A percentile compares a stretch with the other conserved stretches of the same genome.
Conservation (phyloP, 2,888 invertebrate genomes). For the Unio delphinus region DNA sequence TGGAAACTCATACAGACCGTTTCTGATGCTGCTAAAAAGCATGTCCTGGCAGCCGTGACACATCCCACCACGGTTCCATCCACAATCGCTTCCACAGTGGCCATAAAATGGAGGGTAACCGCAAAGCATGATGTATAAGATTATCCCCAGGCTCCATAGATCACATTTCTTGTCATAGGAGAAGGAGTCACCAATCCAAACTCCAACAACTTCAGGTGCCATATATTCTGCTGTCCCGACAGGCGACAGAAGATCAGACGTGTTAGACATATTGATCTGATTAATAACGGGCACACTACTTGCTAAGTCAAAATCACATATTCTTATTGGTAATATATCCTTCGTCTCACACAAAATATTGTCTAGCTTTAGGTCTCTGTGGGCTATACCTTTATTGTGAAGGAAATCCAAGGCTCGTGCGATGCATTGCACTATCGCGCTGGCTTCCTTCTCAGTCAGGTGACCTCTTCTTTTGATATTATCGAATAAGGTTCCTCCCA, state of each 20-base stretch:
- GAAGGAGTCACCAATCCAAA: no score
- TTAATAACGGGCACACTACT: slow-evolving; percentile 81
- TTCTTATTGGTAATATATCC: slow-evolving; percentile 89
- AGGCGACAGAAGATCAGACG: no score
- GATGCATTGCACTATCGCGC: slow-evolving; percentile 92
- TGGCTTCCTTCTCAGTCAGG: slow-evolving; percentile 75
- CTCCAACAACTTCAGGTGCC: no score
- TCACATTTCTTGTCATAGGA: no score
- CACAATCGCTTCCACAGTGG: slow-evolving; percentile 93
- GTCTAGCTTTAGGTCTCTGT: slow-evolving; percentile 97
- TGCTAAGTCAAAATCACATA: slow-evolving; percentile 98
- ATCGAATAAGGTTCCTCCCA: slow-evolving; percentile 88
- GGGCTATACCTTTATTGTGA: slow-evolving; percentile 75
- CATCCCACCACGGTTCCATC: slow-evolving; percentile 95
- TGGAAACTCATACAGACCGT: slow-evolving; percentile 82
- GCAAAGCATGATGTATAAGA: slow-evolving; percentile 91
- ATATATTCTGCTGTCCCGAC: no score
- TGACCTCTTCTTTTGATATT: slow-evolving; percentile 94
- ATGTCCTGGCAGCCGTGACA: slow-evolving; percentile 86
- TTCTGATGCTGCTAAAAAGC: slow-evolving; percentile 92
- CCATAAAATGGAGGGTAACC: slow-evolving; percentile 99
- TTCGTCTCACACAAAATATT: slow-evolving; percentile 95
- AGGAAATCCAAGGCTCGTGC: slow-evolving; percentile 97
- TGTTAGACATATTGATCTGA: slow-evolving; percentile 71
- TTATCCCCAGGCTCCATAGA: slow-evolving; percentile 88